phyloP scores from a whole-genome alignment of 2,797 vertebrate species.

The Mus caroli region DNA sequence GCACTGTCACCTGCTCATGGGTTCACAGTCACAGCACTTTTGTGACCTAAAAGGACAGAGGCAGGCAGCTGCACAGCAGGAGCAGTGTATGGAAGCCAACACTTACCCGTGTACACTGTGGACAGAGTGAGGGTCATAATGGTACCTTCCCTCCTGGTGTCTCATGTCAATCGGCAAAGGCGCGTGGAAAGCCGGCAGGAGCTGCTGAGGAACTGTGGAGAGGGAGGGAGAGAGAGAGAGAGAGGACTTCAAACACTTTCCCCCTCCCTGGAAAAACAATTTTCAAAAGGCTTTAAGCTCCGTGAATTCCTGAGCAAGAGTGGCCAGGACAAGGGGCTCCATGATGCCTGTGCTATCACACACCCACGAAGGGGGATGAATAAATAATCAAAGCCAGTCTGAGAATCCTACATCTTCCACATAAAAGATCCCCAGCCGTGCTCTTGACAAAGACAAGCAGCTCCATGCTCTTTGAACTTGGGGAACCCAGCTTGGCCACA shows the following conservation, averaged over 20 bases:
- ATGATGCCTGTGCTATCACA: conserved; percentile 93
- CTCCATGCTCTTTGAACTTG: conserved; percentile 94
- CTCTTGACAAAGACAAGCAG: conserved; percentile 97
- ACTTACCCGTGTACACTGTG: conserved; percentile 97
- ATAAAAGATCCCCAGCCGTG: conserved; percentile 96
- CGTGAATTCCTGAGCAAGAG: conserved; percentile 92
- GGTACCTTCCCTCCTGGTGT: conserved; percentile 98
- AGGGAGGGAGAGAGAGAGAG: conserved; percentile 72
- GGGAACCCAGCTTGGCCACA: conserved; percentile 87
- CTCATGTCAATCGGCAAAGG: conserved; percentile 98
- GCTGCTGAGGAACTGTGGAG: conserved; percentile 93
- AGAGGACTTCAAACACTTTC: conserved; percentile 87
- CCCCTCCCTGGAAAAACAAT: conserved; percentile 87
- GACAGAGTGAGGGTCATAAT: conserved; percentile 96
- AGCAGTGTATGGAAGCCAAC: background rate
- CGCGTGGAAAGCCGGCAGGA: conserved; percentile 96
- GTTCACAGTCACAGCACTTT: accelerated
- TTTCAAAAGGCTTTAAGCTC: conserved; percentile 93
- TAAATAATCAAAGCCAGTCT: conserved; percentile 97
- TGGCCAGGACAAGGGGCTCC: conserved; percentile 89
- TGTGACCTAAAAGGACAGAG: background rate
- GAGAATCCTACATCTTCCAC: conserved; percentile 95
- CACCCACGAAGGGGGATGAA: conserved; percentile 94
- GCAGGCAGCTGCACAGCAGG: accelerated
- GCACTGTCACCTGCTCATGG: accelerated